These are phyloP conservation scores for Aphidoletes aphidimyza DNA, from an alignment of 2,888 invertebrate genomes.

Conservation along the genomic window DNA sequence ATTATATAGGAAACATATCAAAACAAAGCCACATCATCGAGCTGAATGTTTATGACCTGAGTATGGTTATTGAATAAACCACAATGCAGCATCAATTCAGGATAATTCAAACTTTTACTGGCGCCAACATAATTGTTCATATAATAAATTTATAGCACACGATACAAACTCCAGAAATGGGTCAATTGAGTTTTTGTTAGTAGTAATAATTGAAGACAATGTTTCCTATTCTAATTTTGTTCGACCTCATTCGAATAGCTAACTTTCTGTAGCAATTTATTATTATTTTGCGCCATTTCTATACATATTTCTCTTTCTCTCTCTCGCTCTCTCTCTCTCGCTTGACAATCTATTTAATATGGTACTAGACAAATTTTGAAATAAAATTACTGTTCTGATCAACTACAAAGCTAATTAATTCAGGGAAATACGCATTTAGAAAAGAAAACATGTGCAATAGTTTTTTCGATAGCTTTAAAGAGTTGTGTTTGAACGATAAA, in stretches of 20 bases:
- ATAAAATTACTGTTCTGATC: too few species aligned
- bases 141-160: too few species aligned
- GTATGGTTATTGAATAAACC: too few species aligned
- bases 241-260: background rate
- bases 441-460: background rate
- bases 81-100: too few species aligned
- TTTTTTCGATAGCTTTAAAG: background rate
- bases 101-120: constrained; percentile 4
- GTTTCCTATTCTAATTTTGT: background rate
- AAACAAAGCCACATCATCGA: too few species aligned
- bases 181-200: constrained; percentile 33
- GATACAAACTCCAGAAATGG: background rate
- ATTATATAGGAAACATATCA: too few species aligned
- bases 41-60: too few species aligned
- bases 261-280: background rate
- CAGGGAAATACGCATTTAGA: background rate
- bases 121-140: too few species aligned
- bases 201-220: background rate
- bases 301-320: background rate
- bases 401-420: background rate
- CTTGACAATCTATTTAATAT: background rate
- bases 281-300: background rate
- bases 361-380: too few species aligned
- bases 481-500: background rate
- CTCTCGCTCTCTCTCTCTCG: background rate